Evolutionary conservation across 35 echinoderm and acorn worm species (phyloP), one percentile per base, ranked within the genome.

Genomic region (Heliocidaris erythrogramma): DNA sequence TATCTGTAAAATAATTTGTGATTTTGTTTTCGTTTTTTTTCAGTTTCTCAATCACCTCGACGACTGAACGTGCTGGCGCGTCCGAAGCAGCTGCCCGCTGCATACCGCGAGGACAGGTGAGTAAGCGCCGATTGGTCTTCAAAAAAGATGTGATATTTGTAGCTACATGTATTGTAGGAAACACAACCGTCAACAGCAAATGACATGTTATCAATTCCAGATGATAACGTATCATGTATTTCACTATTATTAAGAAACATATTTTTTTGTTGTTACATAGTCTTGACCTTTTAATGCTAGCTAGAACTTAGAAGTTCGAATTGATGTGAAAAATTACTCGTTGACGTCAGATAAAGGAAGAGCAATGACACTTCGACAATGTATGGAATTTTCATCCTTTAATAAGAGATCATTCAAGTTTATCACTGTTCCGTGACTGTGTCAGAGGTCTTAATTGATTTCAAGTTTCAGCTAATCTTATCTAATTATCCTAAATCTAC

Each of bases 81-180:
- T 90, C 96, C 98, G 6, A 99, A 99, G 91, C 94, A 97, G 84
- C 85, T 99, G 47, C 98, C 96, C 13, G 90, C 95, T 49, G 95
- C 87, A 89, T 98, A 94, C 71, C 95, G 95, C 48, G 97, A 98
- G 61, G 97, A 98, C 94, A 97, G 97, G 97, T 98, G 93, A 92
- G 89, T 27, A n/a, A 9, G 47, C 30, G 30, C 31, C 17, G 27
- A 31, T 30, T 24, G 85, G 12, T 29, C 50, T 30, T 91, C 30
- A 48, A 30, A 30, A 48, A 18, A 13, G 16, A n/a, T 47, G 31
- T 92, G 5, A 50, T 32, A 93, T 30, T 60, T 95, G 94, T 31
- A 92, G 21, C 24, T 9, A 47, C 8, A 29, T 49, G 32, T n/a
- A n/a, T n/a, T n/a, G n/a, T 88, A 90, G 12, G 32, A 88, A 32